Percentiles rank a stretch among this genome's conserved stretches.
Evolutionary conservation across 2,113 vertebrate genomes (phyloP).

Genomic region (Arvicanthis niloticus): DNA sequence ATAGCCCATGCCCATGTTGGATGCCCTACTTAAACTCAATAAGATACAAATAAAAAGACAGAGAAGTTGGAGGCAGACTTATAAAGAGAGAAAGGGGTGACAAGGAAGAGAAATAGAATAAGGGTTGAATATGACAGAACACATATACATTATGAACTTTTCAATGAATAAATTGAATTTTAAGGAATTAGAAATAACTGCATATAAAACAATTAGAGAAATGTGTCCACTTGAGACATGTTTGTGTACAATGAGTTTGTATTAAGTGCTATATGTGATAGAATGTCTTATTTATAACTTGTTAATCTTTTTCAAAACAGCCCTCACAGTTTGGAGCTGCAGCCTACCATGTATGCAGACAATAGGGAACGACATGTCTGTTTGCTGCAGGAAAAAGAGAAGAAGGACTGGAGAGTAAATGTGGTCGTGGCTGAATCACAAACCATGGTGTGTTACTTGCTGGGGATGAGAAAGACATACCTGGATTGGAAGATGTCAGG

Average conservation of each 20-base stretch:
- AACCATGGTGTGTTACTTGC: not conserved
- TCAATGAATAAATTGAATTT: not conserved
- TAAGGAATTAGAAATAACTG: not conserved
- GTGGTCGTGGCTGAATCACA: not conserved
- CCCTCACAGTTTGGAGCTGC: not conserved
- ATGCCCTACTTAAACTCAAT: not conserved
- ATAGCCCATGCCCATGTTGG: not conserved
- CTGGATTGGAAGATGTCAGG: not conserved
- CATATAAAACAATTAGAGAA: constrained; percentile 1
- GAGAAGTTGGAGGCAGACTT: not conserved
- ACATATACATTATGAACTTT: not conserved
- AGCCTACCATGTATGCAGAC: not conserved
- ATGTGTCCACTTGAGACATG: constrained; percentile 11
- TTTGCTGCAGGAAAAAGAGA: constrained; percentile 32
- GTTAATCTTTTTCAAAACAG: constrained; percentile 34
- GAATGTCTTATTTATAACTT: not conserved
- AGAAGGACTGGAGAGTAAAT: not conserved
- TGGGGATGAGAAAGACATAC: not conserved
- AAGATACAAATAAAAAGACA: not conserved
- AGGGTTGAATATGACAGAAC: not conserved
- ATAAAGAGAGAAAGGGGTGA: not conserved
- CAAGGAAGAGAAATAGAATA: too few species aligned
- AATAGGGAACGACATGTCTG: not conserved
- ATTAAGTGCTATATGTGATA: not conserved
- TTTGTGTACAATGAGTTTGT: not conserved